Percentiles rank a stretch among this genome's conserved stretches.
These are phyloP conservation scores for Poeciliopsis retropinna DNA, from an alignment of 2,113 vertebrate species.

Conservation along the genomic window DNA sequence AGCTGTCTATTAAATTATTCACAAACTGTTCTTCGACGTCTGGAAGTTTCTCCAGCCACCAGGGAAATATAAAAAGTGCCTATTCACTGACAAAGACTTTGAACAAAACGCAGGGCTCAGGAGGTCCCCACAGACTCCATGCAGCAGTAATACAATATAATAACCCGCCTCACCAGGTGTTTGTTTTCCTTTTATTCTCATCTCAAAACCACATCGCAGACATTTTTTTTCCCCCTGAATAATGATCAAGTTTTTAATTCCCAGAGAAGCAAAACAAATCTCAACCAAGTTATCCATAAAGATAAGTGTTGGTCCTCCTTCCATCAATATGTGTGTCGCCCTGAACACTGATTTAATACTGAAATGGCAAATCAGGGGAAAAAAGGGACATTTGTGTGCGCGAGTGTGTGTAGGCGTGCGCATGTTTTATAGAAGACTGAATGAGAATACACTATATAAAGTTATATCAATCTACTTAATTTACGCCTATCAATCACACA, in stretches of 20 bases:
- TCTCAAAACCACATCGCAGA: slow-evolving; percentile 19
- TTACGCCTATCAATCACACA: too few species aligned
- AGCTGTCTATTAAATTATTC: slow-evolving; percentile 31
- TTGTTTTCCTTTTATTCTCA: slow-evolving; percentile 33
- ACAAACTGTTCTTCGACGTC: slow-evolving; percentile 21
- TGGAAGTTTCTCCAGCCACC: slow-evolving; percentile 20
- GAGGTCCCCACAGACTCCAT: slow-evolving; percentile 28
- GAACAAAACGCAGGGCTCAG: slow-evolving; percentile 24
- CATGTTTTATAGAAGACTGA: too few species aligned
- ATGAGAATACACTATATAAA: too few species aligned
- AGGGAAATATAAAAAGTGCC: slow-evolving; percentile 48
- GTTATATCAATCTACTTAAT: too few species aligned
- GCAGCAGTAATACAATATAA: slow-evolving; percentile 38
- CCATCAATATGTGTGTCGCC: slow-evolving; percentile 12
- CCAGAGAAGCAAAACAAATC: slow-evolving; percentile 32
- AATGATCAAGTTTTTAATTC: slow-evolving; percentile 32
- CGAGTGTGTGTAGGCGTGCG: background rate
- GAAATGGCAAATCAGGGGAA: background rate
- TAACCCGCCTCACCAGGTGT: slow-evolving; percentile 29
- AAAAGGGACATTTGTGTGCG: background rate
- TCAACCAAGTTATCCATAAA: slow-evolving; percentile 23
- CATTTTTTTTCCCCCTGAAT: slow-evolving; percentile 16
- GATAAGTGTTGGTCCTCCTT: slow-evolving; percentile 16
- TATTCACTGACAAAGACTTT: slow-evolving; percentile 28
- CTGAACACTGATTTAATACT: background rate